Evolutionary conservation across 1,140 invertebrate genomes (phyloP).

Genomic region (Hydropsyche tenuis): DNA sequence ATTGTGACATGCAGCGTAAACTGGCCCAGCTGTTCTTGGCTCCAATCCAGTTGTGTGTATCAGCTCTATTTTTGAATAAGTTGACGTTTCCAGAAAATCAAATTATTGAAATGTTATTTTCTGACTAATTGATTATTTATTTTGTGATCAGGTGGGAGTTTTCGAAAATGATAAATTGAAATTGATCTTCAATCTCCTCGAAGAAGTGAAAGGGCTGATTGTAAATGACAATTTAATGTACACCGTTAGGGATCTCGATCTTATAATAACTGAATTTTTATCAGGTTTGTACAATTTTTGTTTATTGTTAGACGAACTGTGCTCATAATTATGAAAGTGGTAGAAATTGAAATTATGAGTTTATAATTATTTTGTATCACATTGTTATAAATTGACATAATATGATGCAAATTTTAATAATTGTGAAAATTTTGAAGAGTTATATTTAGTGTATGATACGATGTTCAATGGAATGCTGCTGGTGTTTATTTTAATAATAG

Average conservation of each 20-base stretch:
- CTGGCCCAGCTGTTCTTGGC: not conserved
- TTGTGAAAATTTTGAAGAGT: no score
- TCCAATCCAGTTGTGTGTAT: not conserved
- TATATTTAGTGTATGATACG: no score
- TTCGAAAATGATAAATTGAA: conserved; percentile 55
- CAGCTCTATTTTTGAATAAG: no score
- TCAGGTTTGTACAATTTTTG: conserved; percentile 49
- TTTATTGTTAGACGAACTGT: no score
- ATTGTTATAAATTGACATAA: conserved; percentile 20
- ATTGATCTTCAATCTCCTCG: conserved; percentile 53
- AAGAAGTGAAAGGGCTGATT: conserved; percentile 59
- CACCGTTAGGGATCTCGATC: conserved; percentile 58
- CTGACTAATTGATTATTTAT: not conserved
- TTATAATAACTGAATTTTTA: conserved; percentile 58
- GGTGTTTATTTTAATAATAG: no score
- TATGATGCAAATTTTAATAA: no score
- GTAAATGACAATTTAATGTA: conserved; percentile 56
- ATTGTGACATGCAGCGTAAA: not conserved
- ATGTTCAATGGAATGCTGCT: no score
- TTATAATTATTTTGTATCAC: no score
- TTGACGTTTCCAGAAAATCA: not conserved
- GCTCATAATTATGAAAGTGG: no score
- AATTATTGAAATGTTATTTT: conserved; percentile 23
- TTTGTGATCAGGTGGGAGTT: conserved; percentile 55
- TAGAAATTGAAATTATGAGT: no score